Percentiles rank a stretch among this genome's conserved stretches.
Evolutionary conservation across 2,888 invertebrate species (phyloP).

Genomic region (Agrilus mali): DNA sequence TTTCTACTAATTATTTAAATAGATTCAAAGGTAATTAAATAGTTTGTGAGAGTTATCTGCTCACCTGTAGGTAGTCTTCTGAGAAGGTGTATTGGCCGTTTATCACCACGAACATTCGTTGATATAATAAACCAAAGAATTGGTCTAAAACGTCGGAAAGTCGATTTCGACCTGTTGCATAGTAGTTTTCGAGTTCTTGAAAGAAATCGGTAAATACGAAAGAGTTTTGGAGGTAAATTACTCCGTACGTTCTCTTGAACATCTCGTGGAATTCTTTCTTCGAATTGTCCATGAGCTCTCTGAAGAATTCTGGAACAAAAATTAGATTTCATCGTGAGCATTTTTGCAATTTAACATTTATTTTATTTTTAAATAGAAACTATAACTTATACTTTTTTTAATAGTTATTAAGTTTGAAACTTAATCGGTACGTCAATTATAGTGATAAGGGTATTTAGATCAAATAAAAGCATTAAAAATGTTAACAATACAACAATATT

Average conservation of each 20-base stretch:
- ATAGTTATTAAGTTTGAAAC: too few species aligned
- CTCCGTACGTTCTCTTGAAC: constrained; percentile 92
- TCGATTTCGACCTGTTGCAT: constrained; percentile 70
- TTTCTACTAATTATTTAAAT: too few species aligned
- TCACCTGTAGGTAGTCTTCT: constrained; percentile 51
- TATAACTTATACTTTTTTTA: too few species aligned
- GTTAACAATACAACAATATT: too few species aligned
- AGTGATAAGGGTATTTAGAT: too few species aligned
- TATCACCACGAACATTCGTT: constrained; percentile 91
- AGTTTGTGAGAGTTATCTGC: neutral
- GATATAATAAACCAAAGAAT: constrained; percentile 86
- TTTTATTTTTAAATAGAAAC: too few species aligned
- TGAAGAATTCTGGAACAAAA: constrained; percentile 67
- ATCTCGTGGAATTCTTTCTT: constrained; percentile 84
- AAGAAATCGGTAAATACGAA: constrained; percentile 88
- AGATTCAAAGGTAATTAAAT: too few species aligned
- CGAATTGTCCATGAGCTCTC: constrained; percentile 68
- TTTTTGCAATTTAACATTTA: too few species aligned
- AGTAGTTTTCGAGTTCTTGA: constrained; percentile 79
- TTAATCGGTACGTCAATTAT: too few species aligned
- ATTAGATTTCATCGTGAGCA: neutral
- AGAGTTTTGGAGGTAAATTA: constrained; percentile 87
- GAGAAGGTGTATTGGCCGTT: constrained; percentile 88
- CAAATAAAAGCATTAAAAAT: too few species aligned
- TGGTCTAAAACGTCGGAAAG: constrained; percentile 79